Base-by-base conservation (phyloP, 2,888 invertebrate species). In the Danaus chrysippus region DNA sequence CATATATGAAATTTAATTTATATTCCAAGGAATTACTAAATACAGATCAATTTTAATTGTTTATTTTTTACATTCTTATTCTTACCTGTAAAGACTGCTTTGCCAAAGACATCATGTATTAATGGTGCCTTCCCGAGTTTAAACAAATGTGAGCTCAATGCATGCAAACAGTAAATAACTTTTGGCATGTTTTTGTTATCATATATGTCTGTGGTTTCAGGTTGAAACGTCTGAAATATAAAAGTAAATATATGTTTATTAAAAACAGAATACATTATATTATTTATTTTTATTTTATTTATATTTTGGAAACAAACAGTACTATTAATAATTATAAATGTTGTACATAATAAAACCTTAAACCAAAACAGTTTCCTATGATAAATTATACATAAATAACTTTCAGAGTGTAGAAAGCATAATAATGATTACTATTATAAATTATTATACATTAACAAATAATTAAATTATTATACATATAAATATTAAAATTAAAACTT, bases 141-240 rank as follows among this genome's bases (percentile, higher is more conserved):
- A 72, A 93, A 94, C 64, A 94, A 84, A 80, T 94, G 93, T 43
- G 93, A 92, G 72, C 94, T 94, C 10, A 96, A 85, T 23, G 95
- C 95, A 89, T 95, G 95, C 62, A 96, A 92, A 77, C 96, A 95
- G 81, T 95, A 96, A 69, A 96, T 94, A 0, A 94, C 92, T 71
- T 94, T 91, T 0, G 95, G 95, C 93, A 96, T 95, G 78, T 96
- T 96, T 75, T 96, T 95, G 69, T 94, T 94, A 76, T 96, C 95
- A 83, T 95, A 96, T 64, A 96, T 94, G 78, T 96, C 96, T 56
- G 95, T 95, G 0, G 96, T 95, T 84, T 96, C 96, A 11, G 96
- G 96, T 76, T 94, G 94, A 79, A 96, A 95, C 41, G 94, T 95
- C 95, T 95, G 82, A 54, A 83, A 83, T 57, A 17, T 17, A 17